These are phyloP conservation scores for Cairina moschata DNA, from an alignment of 2,113 vertebrate species.

Conservation along the genomic window DNA sequence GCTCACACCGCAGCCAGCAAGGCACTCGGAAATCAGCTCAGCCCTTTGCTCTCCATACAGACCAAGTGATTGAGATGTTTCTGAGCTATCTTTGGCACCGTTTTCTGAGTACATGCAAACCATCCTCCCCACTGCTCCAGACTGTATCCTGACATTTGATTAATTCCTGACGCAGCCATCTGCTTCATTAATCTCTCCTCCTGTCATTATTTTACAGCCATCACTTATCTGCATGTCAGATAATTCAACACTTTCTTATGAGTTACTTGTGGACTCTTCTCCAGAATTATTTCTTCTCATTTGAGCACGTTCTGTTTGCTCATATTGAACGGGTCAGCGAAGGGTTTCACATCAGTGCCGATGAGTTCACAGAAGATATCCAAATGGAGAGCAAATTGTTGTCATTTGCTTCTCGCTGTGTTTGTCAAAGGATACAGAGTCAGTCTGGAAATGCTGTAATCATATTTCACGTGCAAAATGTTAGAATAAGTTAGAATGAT, in stretches of 20 bases:
- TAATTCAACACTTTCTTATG: not conserved
- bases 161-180: not conserved
- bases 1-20: fast-evolving
- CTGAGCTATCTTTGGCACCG: not conserved
- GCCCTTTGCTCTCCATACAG: not conserved
- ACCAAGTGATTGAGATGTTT: not conserved
- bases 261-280: not conserved
- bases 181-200: conserved; percentile 3
- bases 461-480: not conserved
- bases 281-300: not conserved
- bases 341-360: not conserved
- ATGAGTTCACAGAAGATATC: not conserved
- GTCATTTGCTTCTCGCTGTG: not conserved
- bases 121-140: not conserved
- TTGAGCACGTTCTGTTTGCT: not conserved
- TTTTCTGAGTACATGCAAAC: not conserved
- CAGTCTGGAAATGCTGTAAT: not conserved
- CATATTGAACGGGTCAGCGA: not conserved
- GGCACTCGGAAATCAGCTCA: not conserved
- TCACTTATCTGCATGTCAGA: not conserved
- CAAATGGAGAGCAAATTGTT: not conserved
- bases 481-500: not conserved
- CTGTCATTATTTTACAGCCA: not conserved
- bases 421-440: not conserved
- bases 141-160: not conserved